A percentile compares a stretch with the other conserved stretches of the same genome.
Evolutionary conservation across 2,113 vertebrate species (phyloP).

Genomic region (Engystomops pustulosus): DNA sequence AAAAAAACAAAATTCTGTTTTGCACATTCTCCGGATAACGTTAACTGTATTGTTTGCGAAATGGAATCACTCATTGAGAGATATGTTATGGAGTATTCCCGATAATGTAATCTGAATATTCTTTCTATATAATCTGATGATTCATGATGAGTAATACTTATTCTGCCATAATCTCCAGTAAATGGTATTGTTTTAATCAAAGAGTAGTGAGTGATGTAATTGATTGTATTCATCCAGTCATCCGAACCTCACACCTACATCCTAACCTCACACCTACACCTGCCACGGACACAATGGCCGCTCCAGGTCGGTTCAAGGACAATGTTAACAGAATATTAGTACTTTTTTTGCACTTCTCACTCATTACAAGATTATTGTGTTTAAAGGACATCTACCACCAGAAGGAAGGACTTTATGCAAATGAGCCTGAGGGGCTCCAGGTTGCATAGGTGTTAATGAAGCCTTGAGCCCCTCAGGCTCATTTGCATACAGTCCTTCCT

Average conservation of each 20-base stretch:
- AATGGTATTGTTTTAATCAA: slow-evolving; percentile 48
- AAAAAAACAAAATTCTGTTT: slow-evolving; percentile 45
- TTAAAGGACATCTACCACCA: too few relatives aligned
- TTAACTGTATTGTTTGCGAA: slow-evolving; percentile 34
- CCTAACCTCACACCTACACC: neutral
- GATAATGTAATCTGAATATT: slow-evolving; percentile 41
- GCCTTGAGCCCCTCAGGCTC: too few relatives aligned
- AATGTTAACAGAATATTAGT: too few relatives aligned
- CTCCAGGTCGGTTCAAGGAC: neutral
- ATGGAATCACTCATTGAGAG: slow-evolving; percentile 40
- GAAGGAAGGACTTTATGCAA: too few relatives aligned
- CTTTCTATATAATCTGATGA: slow-evolving; percentile 49
- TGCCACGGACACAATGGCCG: neutral
- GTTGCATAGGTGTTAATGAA: too few relatives aligned
- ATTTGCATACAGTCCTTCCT: too few relatives aligned
- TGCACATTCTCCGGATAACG: slow-evolving; percentile 12
- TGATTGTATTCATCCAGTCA: slow-evolving; percentile 1
- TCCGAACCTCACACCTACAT: neutral
- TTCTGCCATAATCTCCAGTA: slow-evolving; percentile 48
- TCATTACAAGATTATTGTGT: too few relatives aligned
- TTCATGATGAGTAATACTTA: slow-evolving; percentile 49
- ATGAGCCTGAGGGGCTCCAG: too few relatives aligned
- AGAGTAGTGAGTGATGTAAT: slow-evolving; percentile 27
- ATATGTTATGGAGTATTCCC: slow-evolving; percentile 29
- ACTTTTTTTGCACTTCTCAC: too few relatives aligned